These are phyloP conservation scores for Wasmannia auropunctata DNA, from an alignment of 1,140 invertebrate genomes.

Conservation along the genomic window DNA sequence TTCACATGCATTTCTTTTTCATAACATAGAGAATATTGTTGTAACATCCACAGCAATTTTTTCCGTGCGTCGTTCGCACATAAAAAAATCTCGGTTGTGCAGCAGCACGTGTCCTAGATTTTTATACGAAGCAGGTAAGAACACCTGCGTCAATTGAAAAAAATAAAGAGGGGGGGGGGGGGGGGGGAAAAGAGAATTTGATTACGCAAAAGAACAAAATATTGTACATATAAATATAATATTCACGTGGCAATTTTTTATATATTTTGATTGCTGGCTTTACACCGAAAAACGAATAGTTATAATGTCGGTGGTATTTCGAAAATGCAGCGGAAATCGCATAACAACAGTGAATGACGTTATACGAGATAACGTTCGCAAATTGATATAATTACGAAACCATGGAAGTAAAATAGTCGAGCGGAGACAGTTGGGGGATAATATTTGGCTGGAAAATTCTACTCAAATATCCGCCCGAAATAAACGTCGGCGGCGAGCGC, in stretches of 20 bases:
- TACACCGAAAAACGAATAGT: not conserved
- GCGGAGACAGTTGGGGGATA: constrained; percentile 16
- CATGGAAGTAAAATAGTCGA: constrained; percentile 23
- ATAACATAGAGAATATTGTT: no score
- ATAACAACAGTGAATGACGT: not conserved
- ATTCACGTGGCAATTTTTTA: not conserved
- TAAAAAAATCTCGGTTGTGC: not conserved
- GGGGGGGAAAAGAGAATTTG: no score
- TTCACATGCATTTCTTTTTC: no score
- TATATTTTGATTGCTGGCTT: not conserved
- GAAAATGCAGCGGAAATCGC: not conserved
- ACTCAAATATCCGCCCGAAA: constrained; percentile 6
- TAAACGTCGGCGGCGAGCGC: not conserved
- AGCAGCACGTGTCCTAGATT: not conserved
- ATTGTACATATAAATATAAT: not conserved
- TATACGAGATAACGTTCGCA: constrained; percentile 10
- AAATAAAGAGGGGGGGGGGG: not conserved
- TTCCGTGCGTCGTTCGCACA: not conserved
- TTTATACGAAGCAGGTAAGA: not conserved
- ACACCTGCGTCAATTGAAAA: not conserved
- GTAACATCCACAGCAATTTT: no score
- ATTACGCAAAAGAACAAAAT: not conserved
- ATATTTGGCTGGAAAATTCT: constrained; percentile 49
- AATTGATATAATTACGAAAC: constrained; percentile 38
- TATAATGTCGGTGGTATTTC: not conserved